Percentiles rank a stretch among this genome's conserved stretches.
phyloP scores from a whole-genome alignment of 2,113 vertebrate species.

The Notothenia rossii region DNA sequence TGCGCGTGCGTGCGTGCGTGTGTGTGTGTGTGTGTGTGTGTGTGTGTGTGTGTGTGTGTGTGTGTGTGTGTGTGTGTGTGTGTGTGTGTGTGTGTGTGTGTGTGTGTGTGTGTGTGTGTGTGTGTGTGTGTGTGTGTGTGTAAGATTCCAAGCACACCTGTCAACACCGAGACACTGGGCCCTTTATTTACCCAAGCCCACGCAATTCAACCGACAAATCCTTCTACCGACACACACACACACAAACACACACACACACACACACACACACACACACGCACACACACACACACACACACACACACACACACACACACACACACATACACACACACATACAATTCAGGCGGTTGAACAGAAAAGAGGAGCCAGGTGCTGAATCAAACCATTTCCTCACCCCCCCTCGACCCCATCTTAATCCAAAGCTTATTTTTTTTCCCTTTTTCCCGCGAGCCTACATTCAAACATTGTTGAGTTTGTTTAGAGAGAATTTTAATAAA shows the following conservation, averaged over 20 bases:
- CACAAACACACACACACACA: constrained; percentile 14
- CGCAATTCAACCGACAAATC: constrained; percentile 37
- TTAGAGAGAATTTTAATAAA: no score
- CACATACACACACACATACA: background rate
- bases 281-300: background rate
- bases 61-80: background rate
- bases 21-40: background rate
- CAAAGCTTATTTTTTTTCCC: background rate
- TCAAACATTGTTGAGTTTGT: no score
- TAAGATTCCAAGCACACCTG: constrained; percentile 38
- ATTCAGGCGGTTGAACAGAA: constrained; percentile 48
- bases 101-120: no score
- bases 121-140: background rate
- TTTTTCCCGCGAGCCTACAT: background rate
- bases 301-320: constrained; percentile 18
- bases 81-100: no score
- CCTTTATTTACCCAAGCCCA: constrained; percentile 49
- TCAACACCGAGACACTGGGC: constrained; percentile 11
- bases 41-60: constrained; percentile 10
- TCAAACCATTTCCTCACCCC: background rate
- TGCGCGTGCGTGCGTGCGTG: background rate
- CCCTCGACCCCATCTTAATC: background rate
- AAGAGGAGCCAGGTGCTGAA: constrained; percentile 54
- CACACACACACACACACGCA: constrained; percentile 17
- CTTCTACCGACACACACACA: constrained; percentile 26